Conservation (phyloP, 2,888 invertebrate genomes). For the Agrilus cyanescens region DNA sequence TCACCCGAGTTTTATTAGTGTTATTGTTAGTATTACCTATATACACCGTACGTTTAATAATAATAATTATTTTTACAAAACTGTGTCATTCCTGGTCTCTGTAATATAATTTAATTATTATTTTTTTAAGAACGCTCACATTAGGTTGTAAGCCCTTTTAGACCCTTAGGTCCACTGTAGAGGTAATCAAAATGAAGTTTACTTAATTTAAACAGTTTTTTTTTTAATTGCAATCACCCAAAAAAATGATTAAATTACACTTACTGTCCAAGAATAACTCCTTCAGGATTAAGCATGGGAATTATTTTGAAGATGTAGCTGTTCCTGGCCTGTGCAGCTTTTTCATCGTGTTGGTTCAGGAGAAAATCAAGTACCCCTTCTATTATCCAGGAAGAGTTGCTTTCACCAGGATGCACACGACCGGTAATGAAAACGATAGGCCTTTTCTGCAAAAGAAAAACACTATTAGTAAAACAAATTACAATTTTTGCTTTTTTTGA, state of each 20-base stretch:
- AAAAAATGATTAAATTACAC: constrained; percentile 25
- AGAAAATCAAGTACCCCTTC: constrained; percentile 62
- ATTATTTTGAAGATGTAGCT: constrained; percentile 74
- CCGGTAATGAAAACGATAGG: constrained; percentile 62
- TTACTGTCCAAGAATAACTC: constrained; percentile 78
- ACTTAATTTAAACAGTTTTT: too few relatives aligned
- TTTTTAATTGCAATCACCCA: neutral
- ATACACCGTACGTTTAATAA: too few relatives aligned
- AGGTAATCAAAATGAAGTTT: too few relatives aligned
- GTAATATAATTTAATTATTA: too few relatives aligned
- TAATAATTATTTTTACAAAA: too few relatives aligned
- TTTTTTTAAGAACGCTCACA: too few relatives aligned
- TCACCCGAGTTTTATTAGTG: too few relatives aligned
- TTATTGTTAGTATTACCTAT: too few relatives aligned
- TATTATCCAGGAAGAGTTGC: constrained; percentile 83
- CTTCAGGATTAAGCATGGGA: constrained; percentile 83
- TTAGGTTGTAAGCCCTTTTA: too few relatives aligned
- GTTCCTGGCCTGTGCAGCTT: constrained; percentile 46
- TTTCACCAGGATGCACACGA: constrained; percentile 80
- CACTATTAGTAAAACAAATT: constrained; percentile 4
- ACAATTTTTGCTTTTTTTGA: too few relatives aligned
- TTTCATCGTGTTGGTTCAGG: constrained; percentile 42
- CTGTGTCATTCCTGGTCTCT: too few relatives aligned
- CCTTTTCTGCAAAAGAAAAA: constrained; percentile 39
- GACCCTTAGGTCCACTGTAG: too few relatives aligned